These are phyloP conservation scores for Benitochromis conjunctus DNA, from an alignment of 2,113 vertebrate genomes.

Conservation along the genomic window DNA sequence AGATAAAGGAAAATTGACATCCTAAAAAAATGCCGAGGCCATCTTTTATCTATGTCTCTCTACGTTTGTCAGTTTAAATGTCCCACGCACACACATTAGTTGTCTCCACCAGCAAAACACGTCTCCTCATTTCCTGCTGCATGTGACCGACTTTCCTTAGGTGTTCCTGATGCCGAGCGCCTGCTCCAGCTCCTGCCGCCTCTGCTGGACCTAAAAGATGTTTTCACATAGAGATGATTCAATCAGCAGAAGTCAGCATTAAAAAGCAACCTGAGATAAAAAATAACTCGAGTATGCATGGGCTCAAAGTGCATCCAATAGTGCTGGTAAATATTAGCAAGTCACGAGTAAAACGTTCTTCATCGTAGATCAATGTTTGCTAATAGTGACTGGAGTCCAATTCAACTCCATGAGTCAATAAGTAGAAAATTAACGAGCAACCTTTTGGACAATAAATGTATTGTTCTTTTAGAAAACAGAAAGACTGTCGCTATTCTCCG, in stretches of 20 bases:
- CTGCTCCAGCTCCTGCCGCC: conserved; percentile 96
- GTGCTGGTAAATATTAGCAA: not conserved
- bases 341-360: not conserved
- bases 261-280: not conserved
- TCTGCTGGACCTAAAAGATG: conserved; percentile 88
- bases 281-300: not conserved
- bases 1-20: not conserved
- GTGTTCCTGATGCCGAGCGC: conserved; percentile 98
- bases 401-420: not conserved
- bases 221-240: not conserved
- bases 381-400: not conserved
- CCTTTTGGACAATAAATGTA: too few relatives aligned
- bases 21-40: conserved; percentile 36
- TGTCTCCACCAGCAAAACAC: not conserved
- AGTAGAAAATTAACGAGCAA: not conserved
- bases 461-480: too few relatives aligned
- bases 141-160: conserved; percentile 20
- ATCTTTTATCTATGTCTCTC: conserved; percentile 20
- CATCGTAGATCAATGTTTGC: not conserved
- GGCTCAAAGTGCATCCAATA: not conserved
- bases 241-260: not conserved
- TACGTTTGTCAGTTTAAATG: conserved; percentile 19
- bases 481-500: not conserved
- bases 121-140: not conserved
- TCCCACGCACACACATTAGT: not conserved